phyloP scores from a whole-genome alignment of 64 coral and sea anemone species.

The Montipora cactus region DNA sequence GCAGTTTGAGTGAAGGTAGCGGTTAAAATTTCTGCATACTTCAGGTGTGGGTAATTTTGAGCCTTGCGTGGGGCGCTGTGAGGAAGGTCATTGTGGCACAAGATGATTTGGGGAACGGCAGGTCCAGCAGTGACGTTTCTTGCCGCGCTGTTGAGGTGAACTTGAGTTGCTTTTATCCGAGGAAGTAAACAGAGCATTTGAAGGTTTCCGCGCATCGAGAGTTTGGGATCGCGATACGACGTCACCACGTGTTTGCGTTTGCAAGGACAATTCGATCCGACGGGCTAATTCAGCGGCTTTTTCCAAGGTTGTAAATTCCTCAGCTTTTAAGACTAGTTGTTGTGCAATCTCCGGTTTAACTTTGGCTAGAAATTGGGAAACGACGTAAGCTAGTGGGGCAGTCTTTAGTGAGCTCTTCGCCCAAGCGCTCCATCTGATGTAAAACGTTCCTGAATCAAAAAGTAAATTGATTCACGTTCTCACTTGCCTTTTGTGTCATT shows the following conservation, averaged over 20 bases:
- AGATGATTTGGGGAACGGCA: too few species aligned
- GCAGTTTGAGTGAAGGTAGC: neutral
- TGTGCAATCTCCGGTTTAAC: conserved; percentile 27
- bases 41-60: neutral
- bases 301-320: neutral
- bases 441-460: conserved; percentile 27
- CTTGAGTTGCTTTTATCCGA: too few species aligned
- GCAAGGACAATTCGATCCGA: conserved; percentile 36
- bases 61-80: neutral
- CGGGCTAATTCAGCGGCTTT: conserved; percentile 17
- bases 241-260: neutral
- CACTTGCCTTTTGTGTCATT: conserved; percentile 6
- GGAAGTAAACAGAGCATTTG: too few species aligned
- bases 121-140: too few species aligned
- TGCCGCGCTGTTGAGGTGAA: too few species aligned
- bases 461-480: conserved; percentile 18
- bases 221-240: neutral
- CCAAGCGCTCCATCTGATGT: conserved; percentile 12
- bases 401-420: neutral
- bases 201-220: neutral
- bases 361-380: conserved; percentile 42
- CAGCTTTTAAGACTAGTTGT: conserved; percentile 8
- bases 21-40: neutral
- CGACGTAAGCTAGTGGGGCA: conserved; percentile 22
- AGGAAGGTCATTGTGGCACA: too few species aligned